These are phyloP conservation scores for Macaca mulatta DNA, from an alignment of 2,113 vertebrate genomes.

Conservation along the genomic window DNA sequence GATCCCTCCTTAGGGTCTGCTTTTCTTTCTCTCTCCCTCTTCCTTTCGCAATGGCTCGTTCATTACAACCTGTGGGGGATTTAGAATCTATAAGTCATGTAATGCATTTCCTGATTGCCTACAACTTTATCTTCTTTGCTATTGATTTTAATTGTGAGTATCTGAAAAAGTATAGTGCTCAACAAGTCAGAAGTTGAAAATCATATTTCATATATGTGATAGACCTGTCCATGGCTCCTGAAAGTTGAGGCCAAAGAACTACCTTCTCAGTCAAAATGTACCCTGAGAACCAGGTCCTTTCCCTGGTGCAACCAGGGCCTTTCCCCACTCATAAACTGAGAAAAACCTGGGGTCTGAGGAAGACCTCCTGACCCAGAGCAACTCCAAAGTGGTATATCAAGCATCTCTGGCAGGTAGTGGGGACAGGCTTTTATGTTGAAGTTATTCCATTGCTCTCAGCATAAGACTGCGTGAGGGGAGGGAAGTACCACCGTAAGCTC, in stretches of 20 bases:
- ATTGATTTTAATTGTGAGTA: not conserved
- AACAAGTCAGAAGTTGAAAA: not conserved
- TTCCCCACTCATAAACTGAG: not conserved
- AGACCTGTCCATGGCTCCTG: not conserved
- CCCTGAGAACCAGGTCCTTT: not conserved
- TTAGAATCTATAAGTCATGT: not conserved
- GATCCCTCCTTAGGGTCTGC: not conserved
- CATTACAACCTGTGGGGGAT: rapidly evolving
- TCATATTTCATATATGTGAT: not conserved
- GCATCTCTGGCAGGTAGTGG: not conserved
- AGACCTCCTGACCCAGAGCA: not conserved
- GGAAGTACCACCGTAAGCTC: not conserved
- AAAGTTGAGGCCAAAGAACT: not conserved
- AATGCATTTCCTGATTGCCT: not conserved
- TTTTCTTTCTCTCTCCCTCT: not conserved
- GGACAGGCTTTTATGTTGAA: not conserved
- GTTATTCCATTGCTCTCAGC: not conserved
- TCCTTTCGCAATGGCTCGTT: no score
- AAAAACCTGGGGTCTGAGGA: no score
- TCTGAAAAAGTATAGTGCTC: not conserved
- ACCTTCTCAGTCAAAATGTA: not conserved
- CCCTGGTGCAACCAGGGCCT: not conserved
- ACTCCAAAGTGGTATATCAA: not conserved
- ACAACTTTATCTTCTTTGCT: not conserved
- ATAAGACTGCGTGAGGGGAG: not conserved